Base-by-base conservation (phyloP, 2,888 invertebrate genomes). In the Glaucopsyche alexis region DNA sequence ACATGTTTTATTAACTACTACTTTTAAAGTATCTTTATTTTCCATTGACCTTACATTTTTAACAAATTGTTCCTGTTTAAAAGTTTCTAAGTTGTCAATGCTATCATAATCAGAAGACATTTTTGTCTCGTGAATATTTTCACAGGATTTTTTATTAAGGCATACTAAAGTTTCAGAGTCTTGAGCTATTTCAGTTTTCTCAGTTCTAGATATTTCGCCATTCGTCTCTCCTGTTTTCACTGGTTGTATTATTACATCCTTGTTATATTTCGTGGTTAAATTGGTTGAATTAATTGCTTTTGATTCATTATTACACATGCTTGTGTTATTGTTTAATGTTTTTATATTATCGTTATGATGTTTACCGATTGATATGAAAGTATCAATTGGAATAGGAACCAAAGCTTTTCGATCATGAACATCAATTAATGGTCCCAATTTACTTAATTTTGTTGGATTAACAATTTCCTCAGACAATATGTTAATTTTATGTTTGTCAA, bases 381-480 rank as follows among this genome's bases (percentile, higher is more conserved):
- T 69, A 69, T 69, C 49, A 47, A 49, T 49, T 29, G 69, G 69
- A n/a, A 69, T 29, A 16, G 67, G 45, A 47, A 67, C 67, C n/a
- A 67, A 47, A 47, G 69, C 19, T 19, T 47, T 45, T 49, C 49
- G 47, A 6, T 49, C 29, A 5, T 69, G 19, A 7, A 47, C 9
- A 49, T 47, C 69, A 67, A 67, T 67, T 47, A 69, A 14, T 29
- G 69, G 69, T 19, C 13, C 19, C 47, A 69, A 19, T 47, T 1
- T 67, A 47, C 45, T 67, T 11, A 16, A 29, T 47, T 19, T 69
- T 49, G 45, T 47, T 69, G 19, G 45, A 69, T 49, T 72, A 45
- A 75, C 64, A 49, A 72, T 50, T 72, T 74, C 74, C 38, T 74
- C 71, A 14, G 76, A 71, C 72, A 74, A 69, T 65, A 74, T 69